Evolutionary conservation across 2,888 invertebrate genomes (phyloP).

Genomic region (Cotesia congregata): DNA sequence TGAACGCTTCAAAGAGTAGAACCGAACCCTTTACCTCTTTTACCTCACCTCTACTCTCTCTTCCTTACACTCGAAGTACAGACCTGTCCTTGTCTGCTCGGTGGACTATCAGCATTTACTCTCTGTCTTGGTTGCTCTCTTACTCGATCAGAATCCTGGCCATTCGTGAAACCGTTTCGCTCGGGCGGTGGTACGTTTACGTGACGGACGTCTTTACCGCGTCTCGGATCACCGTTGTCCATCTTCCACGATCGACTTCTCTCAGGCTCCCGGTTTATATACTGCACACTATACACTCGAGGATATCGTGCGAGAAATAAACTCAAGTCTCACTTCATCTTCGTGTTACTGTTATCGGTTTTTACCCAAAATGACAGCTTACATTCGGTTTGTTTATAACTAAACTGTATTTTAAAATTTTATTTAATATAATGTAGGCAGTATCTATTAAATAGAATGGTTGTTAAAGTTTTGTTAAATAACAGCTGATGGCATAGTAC

Average conservation of each 20-base stretch:
- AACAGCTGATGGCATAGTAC: too few relatives aligned
- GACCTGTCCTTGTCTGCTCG: not conserved
- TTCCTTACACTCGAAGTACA: conserved; percentile 5
- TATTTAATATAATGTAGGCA: not conserved
- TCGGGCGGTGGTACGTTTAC: conserved; percentile 35
- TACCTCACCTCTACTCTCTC: conserved; percentile 15
- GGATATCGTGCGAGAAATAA: conserved; percentile 38
- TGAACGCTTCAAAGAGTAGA: conserved; percentile 37
- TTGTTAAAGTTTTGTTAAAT: too few relatives aligned
- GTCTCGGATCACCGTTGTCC: conserved; percentile 39
- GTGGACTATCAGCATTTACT: conserved; percentile 11
- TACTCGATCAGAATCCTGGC: conserved; percentile 17
- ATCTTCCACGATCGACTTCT: conserved; percentile 39
- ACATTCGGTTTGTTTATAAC: not conserved
- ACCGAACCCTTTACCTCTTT: conserved; percentile 27
- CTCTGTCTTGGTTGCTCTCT: conserved; percentile 20
- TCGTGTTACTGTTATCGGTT: not conserved
- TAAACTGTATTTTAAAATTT: not conserved
- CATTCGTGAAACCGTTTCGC: conserved; percentile 38
- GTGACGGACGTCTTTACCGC: conserved; percentile 45
- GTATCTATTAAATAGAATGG: too few relatives aligned
- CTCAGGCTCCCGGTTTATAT: conserved; percentile 7
- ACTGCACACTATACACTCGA: conserved; percentile 8
- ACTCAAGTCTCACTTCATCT: conserved; percentile 17
- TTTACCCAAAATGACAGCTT: not conserved